A percentile compares a stretch with the other conserved stretches of the same genome.
Conservation (phyloP, 2,113 vertebrate species). For the Miniopterus natalensis region DNA sequence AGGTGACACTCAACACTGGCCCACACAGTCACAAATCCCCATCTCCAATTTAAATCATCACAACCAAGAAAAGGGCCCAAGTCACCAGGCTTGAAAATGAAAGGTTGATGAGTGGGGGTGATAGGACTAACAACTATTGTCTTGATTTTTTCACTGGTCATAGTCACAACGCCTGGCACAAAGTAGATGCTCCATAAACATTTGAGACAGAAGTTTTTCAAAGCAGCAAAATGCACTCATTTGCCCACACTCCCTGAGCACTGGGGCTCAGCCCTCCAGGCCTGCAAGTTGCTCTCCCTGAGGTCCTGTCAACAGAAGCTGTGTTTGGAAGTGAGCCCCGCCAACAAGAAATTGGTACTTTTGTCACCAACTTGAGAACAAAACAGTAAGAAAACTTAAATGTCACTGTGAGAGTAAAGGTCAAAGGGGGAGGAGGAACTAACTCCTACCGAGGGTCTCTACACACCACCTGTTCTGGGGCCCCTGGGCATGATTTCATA, state of each 20-base stretch:
- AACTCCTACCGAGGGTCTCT: neutral
- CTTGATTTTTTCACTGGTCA: neutral
- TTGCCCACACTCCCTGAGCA: neutral
- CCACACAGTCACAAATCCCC: neutral
- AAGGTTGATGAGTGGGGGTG: neutral
- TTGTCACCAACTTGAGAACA: slow-evolving; percentile 29
- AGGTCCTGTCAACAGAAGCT: neutral
- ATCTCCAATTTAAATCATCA: neutral
- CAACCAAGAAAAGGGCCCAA: neutral
- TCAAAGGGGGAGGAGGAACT: neutral
- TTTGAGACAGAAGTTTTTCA: neutral
- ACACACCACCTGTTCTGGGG: neutral
- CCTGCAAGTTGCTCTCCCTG: neutral
- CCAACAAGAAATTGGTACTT: slow-evolving; percentile 46
- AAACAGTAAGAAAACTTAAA: neutral
- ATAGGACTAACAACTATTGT: fast-evolving
- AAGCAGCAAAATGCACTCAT: neutral
- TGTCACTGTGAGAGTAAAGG: slow-evolving; percentile 31
- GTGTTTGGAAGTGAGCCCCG: neutral
- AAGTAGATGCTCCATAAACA: neutral
- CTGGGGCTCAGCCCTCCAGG: neutral
- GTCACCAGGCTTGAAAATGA: neutral
- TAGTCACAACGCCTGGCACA: neutral
- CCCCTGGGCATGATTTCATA: neutral
- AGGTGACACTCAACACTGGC: neutral